Evolutionary conservation across 2,113 vertebrate genomes (phyloP), one percentile per base, ranked within the genome.

Genomic region (Prunella himalayana): DNA sequence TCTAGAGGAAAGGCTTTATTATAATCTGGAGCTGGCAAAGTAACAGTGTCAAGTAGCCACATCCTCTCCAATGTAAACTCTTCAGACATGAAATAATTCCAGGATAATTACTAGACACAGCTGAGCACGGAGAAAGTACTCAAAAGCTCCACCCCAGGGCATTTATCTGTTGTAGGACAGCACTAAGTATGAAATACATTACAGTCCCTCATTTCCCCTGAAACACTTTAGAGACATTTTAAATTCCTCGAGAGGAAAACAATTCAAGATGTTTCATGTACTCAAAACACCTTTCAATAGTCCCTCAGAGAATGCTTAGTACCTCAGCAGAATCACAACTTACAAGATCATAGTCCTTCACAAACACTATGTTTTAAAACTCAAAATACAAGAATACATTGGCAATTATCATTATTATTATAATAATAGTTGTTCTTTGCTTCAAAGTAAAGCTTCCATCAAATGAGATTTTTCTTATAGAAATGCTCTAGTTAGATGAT

Each of bases 101-200:
- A 71, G 76, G 49, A 61, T 60, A 84, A 88, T 93, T 89, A 91
- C 76, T 92, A 78, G 88, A 92, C 72, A 86, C 64, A 95, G 72
- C 71, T 83, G 49, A 90, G 72, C 69, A 60, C 33, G 37, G 57
- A 90, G 69, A 69, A 93, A 86, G 75, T 71, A 82, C n/a, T 72
- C 35, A 93, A 93, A 70, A 80, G 75, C 37, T 92, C 27, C 65
- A 60, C 56, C 44, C 20, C n/a, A 31, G 60, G 88, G 61, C 39
- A 81, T 86, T 91, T 90, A 71, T 95, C 71, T 88, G 53, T 60
- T 94, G n/a, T 73, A 81, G 72, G 85, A 66, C 72, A 81, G 41
- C 65, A 82, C 3, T 3, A 75, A 94, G 79, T 61, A 81, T 92
- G 72, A 90, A 90, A 53, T 90, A 27, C 20, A 20, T 90, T 77